Percentiles rank a stretch among this genome's conserved stretches.
Conservation (phyloP, 2,888 invertebrate species). For the Pseudococcus longispinus region DNA sequence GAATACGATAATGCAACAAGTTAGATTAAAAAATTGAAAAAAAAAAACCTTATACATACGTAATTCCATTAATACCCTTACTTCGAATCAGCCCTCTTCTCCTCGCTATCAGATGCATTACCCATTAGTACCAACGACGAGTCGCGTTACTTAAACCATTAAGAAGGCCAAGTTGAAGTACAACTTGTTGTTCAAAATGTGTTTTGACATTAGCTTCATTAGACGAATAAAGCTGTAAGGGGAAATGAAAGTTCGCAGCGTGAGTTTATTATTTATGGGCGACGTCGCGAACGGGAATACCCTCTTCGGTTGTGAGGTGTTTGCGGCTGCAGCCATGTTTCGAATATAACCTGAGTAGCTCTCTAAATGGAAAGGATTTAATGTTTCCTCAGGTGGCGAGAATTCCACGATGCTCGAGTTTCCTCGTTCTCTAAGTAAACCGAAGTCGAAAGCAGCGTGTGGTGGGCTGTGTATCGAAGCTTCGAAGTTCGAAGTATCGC, state of each 20-base stretch:
- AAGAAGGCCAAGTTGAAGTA: conserved; percentile 21
- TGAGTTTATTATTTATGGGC: conserved; percentile 26
- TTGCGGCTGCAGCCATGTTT: neutral
- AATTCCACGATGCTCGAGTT: conserved; percentile 12
- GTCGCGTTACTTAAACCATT: conserved; percentile 9
- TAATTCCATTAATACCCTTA: neutral
- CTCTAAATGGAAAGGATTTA: conserved; percentile 14
- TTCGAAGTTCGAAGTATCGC: neutral
- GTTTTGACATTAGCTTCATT: conserved; percentile 22
- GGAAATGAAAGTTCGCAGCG: conserved; percentile 17
- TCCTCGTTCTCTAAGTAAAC: neutral
- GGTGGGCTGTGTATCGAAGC: neutral
- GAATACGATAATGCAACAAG: neutral
- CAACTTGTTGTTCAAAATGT: conserved; percentile 7
- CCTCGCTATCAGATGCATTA: neutral
- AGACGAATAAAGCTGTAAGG: neutral
- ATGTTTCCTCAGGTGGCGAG: conserved; percentile 17
- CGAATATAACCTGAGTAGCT: conserved; percentile 10
- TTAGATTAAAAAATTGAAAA: neutral
- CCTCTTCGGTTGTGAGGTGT: neutral
- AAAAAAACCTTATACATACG: neutral
- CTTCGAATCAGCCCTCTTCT: neutral
- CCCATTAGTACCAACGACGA: neutral
- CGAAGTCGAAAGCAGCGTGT: neutral
- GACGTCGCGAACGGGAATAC: neutral